A percentile compares a stretch with the other conserved stretches of the same genome.
Evolutionary conservation across 1,140 invertebrate species (phyloP).

Genomic region (Hylaeus anthracinus): DNA sequence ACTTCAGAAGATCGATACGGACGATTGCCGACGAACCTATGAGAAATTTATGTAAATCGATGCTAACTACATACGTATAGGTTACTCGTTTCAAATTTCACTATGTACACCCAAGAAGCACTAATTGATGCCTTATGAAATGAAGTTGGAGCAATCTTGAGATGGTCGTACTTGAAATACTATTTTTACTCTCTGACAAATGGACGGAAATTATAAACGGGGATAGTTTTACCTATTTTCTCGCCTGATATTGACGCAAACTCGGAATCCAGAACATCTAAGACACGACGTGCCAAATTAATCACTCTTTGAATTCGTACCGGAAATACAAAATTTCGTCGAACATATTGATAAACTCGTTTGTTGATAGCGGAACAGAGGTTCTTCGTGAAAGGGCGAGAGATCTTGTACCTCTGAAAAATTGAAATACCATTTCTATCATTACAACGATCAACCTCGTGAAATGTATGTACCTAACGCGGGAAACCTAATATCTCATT

Average conservation of each 20-base stretch:
- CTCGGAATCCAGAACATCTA: too few species aligned
- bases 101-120: not conserved
- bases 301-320: not conserved
- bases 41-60: not conserved
- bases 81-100: not conserved
- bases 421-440: not conserved
- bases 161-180: too few species aligned
- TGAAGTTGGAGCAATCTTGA: not conserved
- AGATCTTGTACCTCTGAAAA: too few species aligned
- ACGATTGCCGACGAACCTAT: not conserved
- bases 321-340: slow-evolving; percentile 10
- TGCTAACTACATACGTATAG: not conserved
- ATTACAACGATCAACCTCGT: slow-evolving; percentile 30
- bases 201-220: too few species aligned
- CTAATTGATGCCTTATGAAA: not conserved
- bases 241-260: too few species aligned
- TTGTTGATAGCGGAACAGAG: not conserved
- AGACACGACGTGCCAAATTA: too few species aligned
- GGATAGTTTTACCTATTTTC: too few species aligned
- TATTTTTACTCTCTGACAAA: too few species aligned
- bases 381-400: not conserved
- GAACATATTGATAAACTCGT: slow-evolving; percentile 7
- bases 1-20: not conserved
- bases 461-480: slow-evolving; percentile 14
- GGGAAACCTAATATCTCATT: slow-evolving; percentile 39